Evolutionary conservation across 2,888 invertebrate species (phyloP).

Genomic region (Ethmia dodecea): DNA sequence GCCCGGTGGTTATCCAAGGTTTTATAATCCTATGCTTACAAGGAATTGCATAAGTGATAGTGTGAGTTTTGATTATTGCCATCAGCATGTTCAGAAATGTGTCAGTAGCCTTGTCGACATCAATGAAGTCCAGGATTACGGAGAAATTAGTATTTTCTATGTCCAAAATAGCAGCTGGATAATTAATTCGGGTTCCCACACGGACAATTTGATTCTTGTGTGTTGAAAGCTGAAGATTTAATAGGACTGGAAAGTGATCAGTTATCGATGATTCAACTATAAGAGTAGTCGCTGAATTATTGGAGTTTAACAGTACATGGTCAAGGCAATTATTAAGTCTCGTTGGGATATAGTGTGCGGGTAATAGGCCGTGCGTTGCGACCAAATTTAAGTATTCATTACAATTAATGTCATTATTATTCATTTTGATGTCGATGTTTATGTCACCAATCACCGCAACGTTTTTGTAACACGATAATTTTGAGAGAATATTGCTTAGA

Average conservation of each 20-base stretch:
- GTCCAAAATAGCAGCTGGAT: no score
- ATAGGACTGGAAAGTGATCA: background rate
- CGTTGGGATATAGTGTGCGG: slow-evolving; percentile 3
- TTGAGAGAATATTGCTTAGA: background rate
- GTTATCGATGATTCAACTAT: background rate
- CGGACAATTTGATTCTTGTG: background rate
- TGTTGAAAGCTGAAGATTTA: background rate
- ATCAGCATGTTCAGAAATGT: background rate
- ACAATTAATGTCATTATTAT: background rate
- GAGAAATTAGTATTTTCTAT: no score
- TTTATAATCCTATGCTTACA: background rate
- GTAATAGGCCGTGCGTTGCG: slow-evolving; percentile 3
- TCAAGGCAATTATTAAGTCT: slow-evolving; percentile 4
- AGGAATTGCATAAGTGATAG: background rate
- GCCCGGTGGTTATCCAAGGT: slow-evolving; percentile 1
- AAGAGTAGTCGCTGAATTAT: background rate
- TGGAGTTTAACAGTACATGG: slow-evolving; percentile 4
- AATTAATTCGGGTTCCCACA: background rate
- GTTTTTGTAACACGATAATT: background rate
- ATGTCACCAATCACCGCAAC: slow-evolving; percentile 4
- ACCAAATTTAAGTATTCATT: background rate
- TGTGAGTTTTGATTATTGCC: background rate
- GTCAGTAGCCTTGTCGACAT: background rate
- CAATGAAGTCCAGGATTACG: no score
- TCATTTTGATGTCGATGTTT: slow-evolving; percentile 3